Evolutionary conservation across 2,888 invertebrate species (phyloP).

Genomic region (Tanytarsus gracilentus): DNA sequence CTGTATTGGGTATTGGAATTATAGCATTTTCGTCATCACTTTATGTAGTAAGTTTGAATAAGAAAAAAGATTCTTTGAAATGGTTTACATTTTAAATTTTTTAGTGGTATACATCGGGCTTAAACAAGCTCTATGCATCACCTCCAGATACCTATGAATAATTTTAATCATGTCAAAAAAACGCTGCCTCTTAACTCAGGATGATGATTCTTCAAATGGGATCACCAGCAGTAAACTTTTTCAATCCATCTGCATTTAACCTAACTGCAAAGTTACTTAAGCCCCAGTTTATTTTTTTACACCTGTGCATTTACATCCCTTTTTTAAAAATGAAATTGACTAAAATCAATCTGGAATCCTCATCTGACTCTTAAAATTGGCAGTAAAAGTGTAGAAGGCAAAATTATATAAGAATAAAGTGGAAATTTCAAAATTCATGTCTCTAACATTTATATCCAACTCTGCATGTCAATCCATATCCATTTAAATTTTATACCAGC

Average conservation of each 20-base stretch:
- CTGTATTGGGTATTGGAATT: conserved; percentile 53
- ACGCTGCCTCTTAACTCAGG: not conserved
- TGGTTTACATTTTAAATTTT: conserved; percentile 30
- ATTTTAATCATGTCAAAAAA: not conserved
- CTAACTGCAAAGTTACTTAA: not conserved
- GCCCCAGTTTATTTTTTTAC: no score
- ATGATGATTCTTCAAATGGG: no score
- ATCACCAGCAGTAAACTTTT: not conserved
- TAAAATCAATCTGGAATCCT: no score
- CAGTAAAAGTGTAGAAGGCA: no score
- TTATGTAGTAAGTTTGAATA: conserved; percentile 38
- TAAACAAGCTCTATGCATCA: not conserved
- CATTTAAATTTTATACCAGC: no score
- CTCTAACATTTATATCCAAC: no score
- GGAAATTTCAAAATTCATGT: no score
- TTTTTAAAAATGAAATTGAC: no score
- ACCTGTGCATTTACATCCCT: no score
- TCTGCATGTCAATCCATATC: no score
- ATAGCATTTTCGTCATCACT: conserved; percentile 41
- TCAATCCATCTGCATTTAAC: not conserved
- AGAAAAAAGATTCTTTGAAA: not conserved
- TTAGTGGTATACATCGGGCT: not conserved
- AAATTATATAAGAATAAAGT: no score
- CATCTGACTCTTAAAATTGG: no score
- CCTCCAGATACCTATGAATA: conserved; percentile 21